Conservation (phyloP, 1,140 invertebrate species). For the Trichomalopsis sarcophagae region DNA sequence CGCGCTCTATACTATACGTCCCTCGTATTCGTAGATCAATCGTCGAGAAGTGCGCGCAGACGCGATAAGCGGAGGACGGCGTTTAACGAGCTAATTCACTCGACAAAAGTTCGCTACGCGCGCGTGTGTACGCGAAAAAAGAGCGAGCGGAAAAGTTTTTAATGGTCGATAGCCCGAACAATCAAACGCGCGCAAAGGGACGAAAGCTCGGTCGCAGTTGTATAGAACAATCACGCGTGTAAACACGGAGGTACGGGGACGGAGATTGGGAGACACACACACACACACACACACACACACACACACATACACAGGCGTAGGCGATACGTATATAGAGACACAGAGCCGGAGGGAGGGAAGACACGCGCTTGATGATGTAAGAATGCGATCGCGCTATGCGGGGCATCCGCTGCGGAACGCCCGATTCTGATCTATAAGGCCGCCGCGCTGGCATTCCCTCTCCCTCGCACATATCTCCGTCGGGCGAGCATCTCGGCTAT, state of each 20-base stretch:
- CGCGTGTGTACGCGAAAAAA: no score
- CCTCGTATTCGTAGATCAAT: not conserved
- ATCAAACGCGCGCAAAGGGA: not conserved
- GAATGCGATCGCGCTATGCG: constrained; percentile 50
- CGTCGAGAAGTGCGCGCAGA: not conserved
- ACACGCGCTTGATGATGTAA: constrained; percentile 40
- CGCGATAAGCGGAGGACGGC: not conserved
- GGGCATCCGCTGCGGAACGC: constrained; percentile 48
- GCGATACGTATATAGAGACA: not conserved
- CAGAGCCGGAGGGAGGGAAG: not conserved
- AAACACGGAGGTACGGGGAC: not conserved
- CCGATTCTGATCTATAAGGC: constrained; percentile 45
- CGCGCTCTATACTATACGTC: no score
- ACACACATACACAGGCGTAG: no score
- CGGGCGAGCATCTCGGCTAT: constrained; percentile 7
- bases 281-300: no score
- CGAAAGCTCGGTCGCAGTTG: not conserved
- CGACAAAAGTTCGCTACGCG: not conserved
- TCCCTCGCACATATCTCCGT: constrained; percentile 5
- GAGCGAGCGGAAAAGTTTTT: not conserved
- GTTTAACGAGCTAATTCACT: constrained; percentile 1
- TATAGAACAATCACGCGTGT: no score
- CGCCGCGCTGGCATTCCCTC: not conserved
- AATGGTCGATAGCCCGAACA: not conserved
- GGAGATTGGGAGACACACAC: not conserved